Evolutionary conservation across 2,113 vertebrate genomes (phyloP).

Genomic region (Trogon melanurus): DNA sequence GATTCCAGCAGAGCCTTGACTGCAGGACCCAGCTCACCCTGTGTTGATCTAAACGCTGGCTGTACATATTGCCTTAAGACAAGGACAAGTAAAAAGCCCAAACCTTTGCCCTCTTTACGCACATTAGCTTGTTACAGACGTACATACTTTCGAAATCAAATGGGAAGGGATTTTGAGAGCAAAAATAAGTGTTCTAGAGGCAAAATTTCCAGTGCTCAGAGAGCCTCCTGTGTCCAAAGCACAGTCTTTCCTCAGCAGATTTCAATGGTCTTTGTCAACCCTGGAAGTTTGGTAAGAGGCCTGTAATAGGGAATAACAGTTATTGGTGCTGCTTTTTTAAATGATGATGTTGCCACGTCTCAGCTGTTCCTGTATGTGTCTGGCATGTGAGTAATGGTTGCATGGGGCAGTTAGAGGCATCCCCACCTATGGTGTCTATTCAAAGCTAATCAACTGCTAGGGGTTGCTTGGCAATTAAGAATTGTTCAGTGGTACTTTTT

Average conservation of each 20-base stretch:
- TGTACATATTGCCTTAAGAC: background rate
- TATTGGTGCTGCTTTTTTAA: slow-evolving; percentile 6
- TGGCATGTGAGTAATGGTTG: background rate
- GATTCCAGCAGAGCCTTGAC: background rate
- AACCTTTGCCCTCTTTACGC: background rate
- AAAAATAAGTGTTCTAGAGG: background rate
- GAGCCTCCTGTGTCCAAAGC: background rate
- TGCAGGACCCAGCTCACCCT: background rate
- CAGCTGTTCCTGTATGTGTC: slow-evolving; percentile 3
- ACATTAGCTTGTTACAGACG: background rate
- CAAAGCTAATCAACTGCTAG: background rate
- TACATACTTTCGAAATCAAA: background rate
- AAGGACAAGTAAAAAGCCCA: background rate
- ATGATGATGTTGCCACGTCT: background rate
- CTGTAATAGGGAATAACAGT: background rate
- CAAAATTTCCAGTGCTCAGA: background rate
- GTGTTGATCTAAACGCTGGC: background rate
- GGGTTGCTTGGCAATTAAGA: background rate
- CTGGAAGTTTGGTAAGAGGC: background rate
- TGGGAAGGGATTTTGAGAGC: background rate
- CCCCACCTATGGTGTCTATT: background rate
- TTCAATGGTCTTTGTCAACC: background rate
- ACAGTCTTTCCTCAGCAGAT: background rate
- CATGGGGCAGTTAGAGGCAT: background rate
- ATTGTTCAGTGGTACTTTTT: background rate